phyloP scores from a whole-genome alignment of 2,888 invertebrate genomes.

The Orthonychiurus folsomi region DNA sequence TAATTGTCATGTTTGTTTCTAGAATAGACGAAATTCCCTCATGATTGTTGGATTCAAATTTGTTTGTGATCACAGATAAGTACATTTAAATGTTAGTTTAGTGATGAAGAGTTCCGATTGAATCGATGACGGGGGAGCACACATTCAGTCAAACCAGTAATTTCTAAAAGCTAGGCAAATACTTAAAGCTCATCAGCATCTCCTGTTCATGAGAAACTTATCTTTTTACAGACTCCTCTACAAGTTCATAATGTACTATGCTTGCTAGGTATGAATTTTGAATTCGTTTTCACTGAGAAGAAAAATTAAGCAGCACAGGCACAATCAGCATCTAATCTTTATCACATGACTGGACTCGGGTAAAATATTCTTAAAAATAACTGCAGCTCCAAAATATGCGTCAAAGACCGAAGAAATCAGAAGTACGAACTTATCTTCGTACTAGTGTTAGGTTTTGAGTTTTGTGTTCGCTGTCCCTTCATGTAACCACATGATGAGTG shows the following conservation, averaged over 20 bases:
- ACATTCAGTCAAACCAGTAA: background rate
- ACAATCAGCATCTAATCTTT: slow-evolving; percentile 4
- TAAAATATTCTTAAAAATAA: background rate
- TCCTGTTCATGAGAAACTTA: too few relatives aligned
- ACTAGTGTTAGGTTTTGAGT: background rate
- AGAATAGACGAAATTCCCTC: background rate
- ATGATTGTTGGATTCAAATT: background rate
- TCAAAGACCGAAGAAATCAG: too few relatives aligned
- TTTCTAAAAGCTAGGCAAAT: background rate
- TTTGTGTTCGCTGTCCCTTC: slow-evolving; percentile 10
- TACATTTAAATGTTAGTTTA: too few relatives aligned
- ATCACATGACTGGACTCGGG: background rate
- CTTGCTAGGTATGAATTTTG: background rate
- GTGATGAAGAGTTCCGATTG: background rate
- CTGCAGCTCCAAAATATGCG: background rate
- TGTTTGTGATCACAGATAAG: background rate
- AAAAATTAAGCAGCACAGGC: slow-evolving; percentile 1
- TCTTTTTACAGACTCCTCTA: too few relatives aligned
- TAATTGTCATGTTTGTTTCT: background rate
- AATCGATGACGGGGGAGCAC: background rate
- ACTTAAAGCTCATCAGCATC: background rate
- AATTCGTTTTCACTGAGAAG: too few relatives aligned
- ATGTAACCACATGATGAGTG: slow-evolving; percentile 39
- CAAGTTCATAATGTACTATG: background rate
- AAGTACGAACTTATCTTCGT: background rate